These are phyloP conservation scores for Drosophila subpulchrella DNA, from an alignment of 1,140 invertebrate species.

Conservation along the genomic window DNA sequence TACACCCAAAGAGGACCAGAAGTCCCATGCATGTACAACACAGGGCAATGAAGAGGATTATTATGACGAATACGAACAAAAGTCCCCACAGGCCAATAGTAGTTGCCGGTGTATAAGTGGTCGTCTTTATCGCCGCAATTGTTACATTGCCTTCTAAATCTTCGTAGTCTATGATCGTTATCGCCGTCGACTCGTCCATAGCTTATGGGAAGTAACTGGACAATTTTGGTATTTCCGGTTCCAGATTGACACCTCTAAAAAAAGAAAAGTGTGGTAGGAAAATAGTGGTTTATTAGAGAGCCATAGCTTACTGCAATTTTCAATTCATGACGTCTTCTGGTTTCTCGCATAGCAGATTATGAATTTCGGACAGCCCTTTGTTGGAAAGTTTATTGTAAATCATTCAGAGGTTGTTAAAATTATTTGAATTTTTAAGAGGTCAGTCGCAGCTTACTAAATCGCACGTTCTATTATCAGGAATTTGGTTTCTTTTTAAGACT, in stretches of 20 bases:
- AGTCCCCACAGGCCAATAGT: slow-evolving; percentile 4
- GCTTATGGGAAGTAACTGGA: neutral
- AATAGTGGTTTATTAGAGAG: neutral
- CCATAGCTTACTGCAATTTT: neutral
- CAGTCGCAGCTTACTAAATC: slow-evolving; percentile 5
- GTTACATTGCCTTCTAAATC: neutral
- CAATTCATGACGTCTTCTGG: neutral
- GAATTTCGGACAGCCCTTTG: neutral
- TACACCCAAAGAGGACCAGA: slow-evolving; percentile 27
- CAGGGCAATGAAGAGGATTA: neutral
- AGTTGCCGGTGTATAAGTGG: neutral
- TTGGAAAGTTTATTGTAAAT: neutral
- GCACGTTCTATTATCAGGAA: neutral
- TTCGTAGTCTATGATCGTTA: neutral
- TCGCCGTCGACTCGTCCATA: neutral
- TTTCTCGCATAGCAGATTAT: neutral
- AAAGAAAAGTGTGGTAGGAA: neutral
- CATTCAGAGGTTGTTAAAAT: neutral
- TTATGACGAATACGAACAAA: slow-evolving; percentile 14
- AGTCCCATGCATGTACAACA: neutral
- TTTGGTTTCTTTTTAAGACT: too few relatives aligned
- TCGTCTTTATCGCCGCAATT: too few relatives aligned
- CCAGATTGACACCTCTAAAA: neutral
- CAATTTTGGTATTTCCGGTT: neutral
- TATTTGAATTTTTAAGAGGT: neutral